Base-by-base conservation (phyloP, 2,113 vertebrate species). In the Ophiodon elongatus region DNA sequence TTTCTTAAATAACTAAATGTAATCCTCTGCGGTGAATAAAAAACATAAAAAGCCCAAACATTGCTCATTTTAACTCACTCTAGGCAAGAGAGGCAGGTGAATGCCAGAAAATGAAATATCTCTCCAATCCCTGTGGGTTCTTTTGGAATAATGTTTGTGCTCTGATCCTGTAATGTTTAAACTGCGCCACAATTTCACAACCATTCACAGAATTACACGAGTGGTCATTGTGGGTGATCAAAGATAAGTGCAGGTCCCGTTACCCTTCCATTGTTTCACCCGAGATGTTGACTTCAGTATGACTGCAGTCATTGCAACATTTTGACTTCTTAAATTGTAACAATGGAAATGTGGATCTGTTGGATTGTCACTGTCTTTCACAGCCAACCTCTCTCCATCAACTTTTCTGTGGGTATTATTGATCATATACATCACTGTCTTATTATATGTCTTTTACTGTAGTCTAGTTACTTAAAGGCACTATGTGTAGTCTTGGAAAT, bases 131-230 rank as follows among this genome's bases (percentile, higher is more conserved):
- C 17, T 67, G 35, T 63, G 60, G 14, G 2, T 4, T 37, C 54
- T 64, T 52, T n/a, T 21, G 15, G 67, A 35, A 37, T 14, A 41
- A 23, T 25, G 33, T 57, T 27, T 27, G 6, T 29, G 15, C 45
- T 73, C 31, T 59, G 29, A 73, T 57, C 70, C 17, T 29, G 29
- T 19, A 23, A 76, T 23, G 23, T 56, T 54, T 50, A 19, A 76
- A 52, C 57, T n/a, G 14, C 3, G 41, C 3, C 33, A 57, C 4
- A 21, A 9, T 35, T 66, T 67, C 6, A 57, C 27, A 65, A 76
- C 60, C 73, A 50, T 2, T 25, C 3, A 50, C 33, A 43, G 72
- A 41, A 68, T 35, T 43, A 25, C n/a, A 72, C 25, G 29, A n/a
- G 21, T 47, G 50, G 47, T 35, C 6, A 31, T 41, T 59, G 29